phyloP scores from a whole-genome alignment of 2,888 invertebrate species.

The Lochmaea crataegi region DNA sequence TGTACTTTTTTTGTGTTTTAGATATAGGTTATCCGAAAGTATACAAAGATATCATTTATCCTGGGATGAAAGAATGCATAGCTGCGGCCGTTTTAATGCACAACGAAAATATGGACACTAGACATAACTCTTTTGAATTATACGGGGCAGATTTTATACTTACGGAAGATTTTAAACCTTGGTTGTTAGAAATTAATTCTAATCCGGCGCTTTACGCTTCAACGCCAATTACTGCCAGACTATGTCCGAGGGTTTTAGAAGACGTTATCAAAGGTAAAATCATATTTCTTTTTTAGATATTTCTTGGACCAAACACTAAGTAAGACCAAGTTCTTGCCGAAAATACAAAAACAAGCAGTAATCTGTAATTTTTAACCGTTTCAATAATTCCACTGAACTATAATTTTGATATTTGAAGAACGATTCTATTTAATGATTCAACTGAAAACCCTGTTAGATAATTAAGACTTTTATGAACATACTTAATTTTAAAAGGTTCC shows the following conservation, averaged over 20 bases:
- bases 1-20: slow-evolving; percentile 46
- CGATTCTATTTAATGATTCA: no score
- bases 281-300: no score
- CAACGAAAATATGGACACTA: slow-evolving; percentile 76
- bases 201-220: slow-evolving; percentile 86
- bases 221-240: slow-evolving; percentile 83
- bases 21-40: slow-evolving; percentile 70
- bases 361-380: no score
- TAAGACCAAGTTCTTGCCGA: no score
- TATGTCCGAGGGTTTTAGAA: slow-evolving; percentile 84
- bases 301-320: no score
- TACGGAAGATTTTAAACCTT: slow-evolving; percentile 85
- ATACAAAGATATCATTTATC: slow-evolving; percentile 83
- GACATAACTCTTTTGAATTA: slow-evolving; percentile 85
- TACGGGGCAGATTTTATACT: slow-evolving; percentile 95
- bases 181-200: slow-evolving; percentile 94
- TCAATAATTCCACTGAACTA: no score
- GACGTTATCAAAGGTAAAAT: slow-evolving; percentile 92
- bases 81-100: slow-evolving; percentile 84
- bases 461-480: no score
- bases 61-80: slow-evolving; percentile 86
- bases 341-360: no score
- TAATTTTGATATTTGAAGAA: no score
- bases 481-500: no score
- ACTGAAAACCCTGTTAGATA: no score